These are phyloP conservation scores for Oligia strigilis DNA, from an alignment of 2,888 invertebrate genomes.

Conservation along the genomic window DNA sequence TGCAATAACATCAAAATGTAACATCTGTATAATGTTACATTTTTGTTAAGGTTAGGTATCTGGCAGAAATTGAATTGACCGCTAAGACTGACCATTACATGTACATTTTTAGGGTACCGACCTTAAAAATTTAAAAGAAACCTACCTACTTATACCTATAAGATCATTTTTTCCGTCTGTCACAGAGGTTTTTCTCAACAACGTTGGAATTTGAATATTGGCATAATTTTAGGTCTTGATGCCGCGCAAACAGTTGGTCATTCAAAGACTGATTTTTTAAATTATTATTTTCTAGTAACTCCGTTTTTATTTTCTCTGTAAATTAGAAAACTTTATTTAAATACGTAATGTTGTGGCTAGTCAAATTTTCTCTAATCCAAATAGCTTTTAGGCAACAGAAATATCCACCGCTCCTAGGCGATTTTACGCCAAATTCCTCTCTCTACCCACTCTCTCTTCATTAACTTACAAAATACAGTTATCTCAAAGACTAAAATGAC, in stretches of 20 bases:
- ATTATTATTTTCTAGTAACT: neutral
- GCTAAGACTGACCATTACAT: too few species aligned
- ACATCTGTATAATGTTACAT: neutral
- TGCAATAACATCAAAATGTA: neutral
- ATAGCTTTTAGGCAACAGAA: neutral
- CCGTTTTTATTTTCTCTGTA: neutral
- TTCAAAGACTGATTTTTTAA: neutral
- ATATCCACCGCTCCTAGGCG: neutral
- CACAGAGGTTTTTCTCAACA: neutral
- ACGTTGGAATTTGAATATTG: neutral
- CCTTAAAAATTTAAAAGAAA: neutral
- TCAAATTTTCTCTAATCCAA: neutral
- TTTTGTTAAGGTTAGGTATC: neutral
- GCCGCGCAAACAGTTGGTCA: neutral
- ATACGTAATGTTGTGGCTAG: neutral
- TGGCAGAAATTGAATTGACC: neutral
- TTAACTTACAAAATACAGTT: conserved; percentile 50
- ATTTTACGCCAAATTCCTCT: conserved; percentile 5
- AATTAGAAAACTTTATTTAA: neutral
- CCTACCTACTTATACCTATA: neutral
- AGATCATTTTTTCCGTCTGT: neutral
- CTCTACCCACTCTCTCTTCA: conserved; percentile 28
- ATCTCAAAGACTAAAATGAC: conserved; percentile 64
- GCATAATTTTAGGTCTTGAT: neutral
- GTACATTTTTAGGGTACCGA: neutral